These are phyloP conservation scores for Stylophora pistillata DNA, from an alignment of 64 coral and sea anemone species.

Conservation along the genomic window DNA sequence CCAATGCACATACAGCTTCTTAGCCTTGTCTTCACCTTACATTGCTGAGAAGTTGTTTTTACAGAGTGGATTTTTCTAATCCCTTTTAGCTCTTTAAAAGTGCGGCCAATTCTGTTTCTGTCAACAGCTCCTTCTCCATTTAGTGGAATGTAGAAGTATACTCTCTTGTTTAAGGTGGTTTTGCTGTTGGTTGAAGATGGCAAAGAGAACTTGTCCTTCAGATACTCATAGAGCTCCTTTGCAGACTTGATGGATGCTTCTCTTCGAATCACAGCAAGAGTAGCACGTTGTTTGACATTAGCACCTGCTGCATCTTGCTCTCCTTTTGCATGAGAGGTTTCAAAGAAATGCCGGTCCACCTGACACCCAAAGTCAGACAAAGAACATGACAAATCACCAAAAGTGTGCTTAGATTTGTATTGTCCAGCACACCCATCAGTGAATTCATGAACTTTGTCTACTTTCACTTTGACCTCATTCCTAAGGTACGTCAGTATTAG, in stretches of 20 bases:
- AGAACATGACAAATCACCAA: neutral
- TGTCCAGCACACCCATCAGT: neutral
- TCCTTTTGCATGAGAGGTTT: slow-evolving; percentile 15
- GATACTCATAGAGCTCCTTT: neutral
- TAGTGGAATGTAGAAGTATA: slow-evolving; percentile 31
- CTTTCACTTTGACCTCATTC: neutral
- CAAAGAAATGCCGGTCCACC: neutral
- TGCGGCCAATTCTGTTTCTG: slow-evolving; percentile 16
- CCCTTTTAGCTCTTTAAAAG: slow-evolving; percentile 45
- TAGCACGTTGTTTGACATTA: slow-evolving; percentile 6
- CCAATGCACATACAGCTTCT: slow-evolving; percentile 40
- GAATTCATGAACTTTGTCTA: slow-evolving; percentile 36
- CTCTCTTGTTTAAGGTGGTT: neutral
- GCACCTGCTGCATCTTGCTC: slow-evolving; percentile 37
- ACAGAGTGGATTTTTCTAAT: slow-evolving; percentile 54
- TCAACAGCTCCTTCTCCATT: slow-evolving; percentile 7
- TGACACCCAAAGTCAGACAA: slow-evolving; percentile 17
- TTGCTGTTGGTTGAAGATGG: neutral
- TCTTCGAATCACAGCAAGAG: neutral
- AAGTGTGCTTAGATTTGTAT: slow-evolving; percentile 9
- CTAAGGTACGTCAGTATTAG: slow-evolving; percentile 25
- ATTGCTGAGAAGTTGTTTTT: slow-evolving; percentile 40
- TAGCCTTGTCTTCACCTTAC: slow-evolving; percentile 17
- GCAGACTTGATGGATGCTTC: neutral
- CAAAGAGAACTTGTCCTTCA: neutral